A percentile compares a stretch with the other conserved stretches of the same genome.
These are phyloP conservation scores for Platyscapa corneri DNA, from an alignment of 1,140 invertebrate species.

Conservation along the genomic window DNA sequence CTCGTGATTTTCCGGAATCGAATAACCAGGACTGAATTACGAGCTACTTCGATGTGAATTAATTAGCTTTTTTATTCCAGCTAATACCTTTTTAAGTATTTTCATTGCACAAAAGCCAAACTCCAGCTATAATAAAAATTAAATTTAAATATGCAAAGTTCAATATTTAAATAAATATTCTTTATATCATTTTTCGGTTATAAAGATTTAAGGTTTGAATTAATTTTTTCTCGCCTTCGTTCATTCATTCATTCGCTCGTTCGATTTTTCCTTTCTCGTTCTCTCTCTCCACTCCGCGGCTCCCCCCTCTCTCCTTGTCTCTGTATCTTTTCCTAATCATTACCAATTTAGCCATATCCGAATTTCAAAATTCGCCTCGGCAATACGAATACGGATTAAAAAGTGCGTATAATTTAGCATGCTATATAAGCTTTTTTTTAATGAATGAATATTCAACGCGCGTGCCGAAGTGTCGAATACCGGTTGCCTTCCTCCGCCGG, in stretches of 20 bases:
- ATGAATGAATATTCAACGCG: slow-evolving; percentile 38
- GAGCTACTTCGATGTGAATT: neutral
- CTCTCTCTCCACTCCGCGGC: neutral
- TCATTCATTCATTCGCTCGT: neutral
- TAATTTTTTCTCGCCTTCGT: neutral
- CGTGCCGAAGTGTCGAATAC: slow-evolving; percentile 7
- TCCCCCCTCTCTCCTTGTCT: neutral
- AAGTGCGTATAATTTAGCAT: slow-evolving; percentile 3
- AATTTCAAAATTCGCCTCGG: neutral
- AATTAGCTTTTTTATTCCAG: neutral
- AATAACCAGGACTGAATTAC: neutral
- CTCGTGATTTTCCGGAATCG: neutral
- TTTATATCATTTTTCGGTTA: neutral
- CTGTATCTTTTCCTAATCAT: neutral
- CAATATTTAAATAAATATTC: neutral
- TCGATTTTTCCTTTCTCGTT: neutral
- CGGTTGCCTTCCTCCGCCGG: slow-evolving; percentile 11
- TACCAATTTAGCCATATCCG: neutral
- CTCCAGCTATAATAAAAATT: neutral
- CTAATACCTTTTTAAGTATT: neutral
- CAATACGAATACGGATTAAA: neutral
- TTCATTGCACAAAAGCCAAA: neutral
- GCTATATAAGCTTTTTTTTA: slow-evolving; percentile 12
- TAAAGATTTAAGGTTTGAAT: neutral
- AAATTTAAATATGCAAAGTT: neutral